These are phyloP conservation scores for Holothuria scabra DNA, from an alignment of 53 echinoderm and acorn worm species.

Conservation along the genomic window DNA sequence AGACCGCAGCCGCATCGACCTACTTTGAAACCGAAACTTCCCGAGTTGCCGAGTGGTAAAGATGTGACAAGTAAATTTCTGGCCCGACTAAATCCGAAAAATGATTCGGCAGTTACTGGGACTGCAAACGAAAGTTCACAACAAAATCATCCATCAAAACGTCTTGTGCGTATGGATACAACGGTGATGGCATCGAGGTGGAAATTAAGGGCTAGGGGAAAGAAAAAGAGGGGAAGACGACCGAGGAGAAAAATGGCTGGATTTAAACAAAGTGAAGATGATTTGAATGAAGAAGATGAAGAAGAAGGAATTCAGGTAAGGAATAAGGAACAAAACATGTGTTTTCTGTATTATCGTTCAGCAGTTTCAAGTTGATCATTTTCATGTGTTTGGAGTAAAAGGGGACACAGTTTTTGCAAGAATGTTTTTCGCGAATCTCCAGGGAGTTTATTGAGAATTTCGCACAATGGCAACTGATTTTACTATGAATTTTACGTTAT, in stretches of 20 bases:
- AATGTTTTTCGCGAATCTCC: no score
- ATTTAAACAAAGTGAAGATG: conserved; percentile 5
- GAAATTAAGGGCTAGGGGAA: conserved; percentile 30
- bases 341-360: no score
- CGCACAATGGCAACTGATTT: no score
- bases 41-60: background rate
- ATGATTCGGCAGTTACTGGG: background rate
- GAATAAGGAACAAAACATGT: no score
- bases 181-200: conserved; percentile 27
- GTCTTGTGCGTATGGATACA: conserved; percentile 11
- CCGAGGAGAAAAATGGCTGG: conserved; percentile 33
- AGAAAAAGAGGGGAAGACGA: background rate
- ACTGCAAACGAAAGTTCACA: background rate
- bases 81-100: background rate
- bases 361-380: no score
- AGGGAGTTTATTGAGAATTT: no score
- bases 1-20: conserved; percentile 5
- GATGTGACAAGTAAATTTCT: background rate
- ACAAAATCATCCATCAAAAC: background rate
- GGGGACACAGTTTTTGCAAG: no score
- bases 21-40: background rate
- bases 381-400: no score
- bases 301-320: background rate
- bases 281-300: conserved; percentile 3
- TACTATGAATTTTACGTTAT: no score